Evolutionary conservation across 2,113 vertebrate species (phyloP), one percentile per base, ranked within the genome.

Genomic region (Microtus ochrogaster): DNA sequence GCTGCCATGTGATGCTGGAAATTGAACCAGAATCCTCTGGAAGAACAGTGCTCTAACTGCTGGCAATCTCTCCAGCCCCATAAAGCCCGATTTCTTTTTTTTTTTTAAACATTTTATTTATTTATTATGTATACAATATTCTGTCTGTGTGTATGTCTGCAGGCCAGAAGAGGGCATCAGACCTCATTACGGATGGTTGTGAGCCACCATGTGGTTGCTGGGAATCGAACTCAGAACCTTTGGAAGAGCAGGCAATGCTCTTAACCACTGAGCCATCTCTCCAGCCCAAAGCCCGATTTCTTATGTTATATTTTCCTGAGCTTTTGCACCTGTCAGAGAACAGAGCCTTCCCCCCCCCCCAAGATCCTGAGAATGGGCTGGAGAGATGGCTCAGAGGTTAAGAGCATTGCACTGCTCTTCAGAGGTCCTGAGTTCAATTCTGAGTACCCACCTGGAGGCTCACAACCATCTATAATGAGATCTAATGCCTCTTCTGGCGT

Each of bases 261-360:
- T n/a, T n/a, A n/a, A n/a, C n/a, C n/a, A n/a, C n/a, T n/a, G n/a
- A n/a, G n/a, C n/a, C n/a, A 39, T 72, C 70, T 72, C 36, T 39
- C 36, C 17, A 72, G 70, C 17, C 19, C n/a, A 21, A 72, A 39
- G 26, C 76, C 61, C 33, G 22, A 92, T 82, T 76, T 47, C 21
- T 30, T 52, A 52, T 66, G 17, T 47, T 47, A 5, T 58, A 47
- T 88, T 93, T 77, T 91, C 72, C 55, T 89, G 77, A 79, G 24
- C 49, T 76, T 66, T 92, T 92, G 47, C 39, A 85, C 5, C 70
- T 95, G 49, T 3, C 65, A 92, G 65, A 91, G 24, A 52, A 91
- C 92, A 58, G 17, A 90, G 70, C 49, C n/a, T n/a, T n/a, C n/a
- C n/a, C n/a, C n/a, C n/a, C 7, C 19, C 81, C 49, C 49, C 3